These are phyloP conservation scores for Adela reaumurella DNA, from an alignment of 2,888 invertebrate species.

Conservation along the genomic window DNA sequence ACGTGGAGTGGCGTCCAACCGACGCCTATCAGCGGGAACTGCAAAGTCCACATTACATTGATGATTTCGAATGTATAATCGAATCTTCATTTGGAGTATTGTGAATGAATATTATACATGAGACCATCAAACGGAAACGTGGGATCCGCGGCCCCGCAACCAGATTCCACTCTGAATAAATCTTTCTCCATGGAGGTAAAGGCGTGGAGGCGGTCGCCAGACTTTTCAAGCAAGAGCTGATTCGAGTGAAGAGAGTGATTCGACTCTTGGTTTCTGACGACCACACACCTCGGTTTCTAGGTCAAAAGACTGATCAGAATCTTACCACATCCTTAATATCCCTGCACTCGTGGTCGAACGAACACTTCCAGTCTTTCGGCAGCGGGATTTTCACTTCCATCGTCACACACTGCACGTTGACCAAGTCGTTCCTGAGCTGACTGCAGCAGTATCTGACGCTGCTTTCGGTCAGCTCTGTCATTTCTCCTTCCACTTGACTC, in stretches of 20 bases:
- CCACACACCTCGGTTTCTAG: too few relatives aligned
- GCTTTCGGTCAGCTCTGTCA: constrained; percentile 38
- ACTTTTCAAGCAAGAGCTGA: too few relatives aligned
- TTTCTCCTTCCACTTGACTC: constrained; percentile 26
- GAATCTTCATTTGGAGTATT: too few relatives aligned
- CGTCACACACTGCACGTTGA: constrained; percentile 33
- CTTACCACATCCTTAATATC: constrained; percentile 34
- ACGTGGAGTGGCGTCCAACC: constrained; percentile 62
- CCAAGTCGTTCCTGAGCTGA: constrained; percentile 24
- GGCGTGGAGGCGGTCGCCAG: too few relatives aligned
- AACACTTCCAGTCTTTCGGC: constrained; percentile 43
- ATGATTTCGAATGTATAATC: too few relatives aligned
- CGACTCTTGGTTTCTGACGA: too few relatives aligned
- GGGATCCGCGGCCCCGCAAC: too few relatives aligned
- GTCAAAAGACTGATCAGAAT: constrained; percentile 8
- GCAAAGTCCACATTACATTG: constrained; percentile 5
- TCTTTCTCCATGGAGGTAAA: too few relatives aligned
- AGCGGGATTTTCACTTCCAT: constrained; percentile 26
- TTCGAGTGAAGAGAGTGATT: too few relatives aligned
- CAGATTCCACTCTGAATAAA: too few relatives aligned
- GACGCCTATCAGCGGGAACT: constrained; percentile 41
- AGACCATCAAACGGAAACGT: too few relatives aligned
- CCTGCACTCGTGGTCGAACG: constrained; percentile 42
- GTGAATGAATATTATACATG: too few relatives aligned
- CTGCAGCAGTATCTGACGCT: constrained; percentile 32